Base-by-base conservation (phyloP, 2,888 invertebrate genomes). In the Ligdia adustata region DNA sequence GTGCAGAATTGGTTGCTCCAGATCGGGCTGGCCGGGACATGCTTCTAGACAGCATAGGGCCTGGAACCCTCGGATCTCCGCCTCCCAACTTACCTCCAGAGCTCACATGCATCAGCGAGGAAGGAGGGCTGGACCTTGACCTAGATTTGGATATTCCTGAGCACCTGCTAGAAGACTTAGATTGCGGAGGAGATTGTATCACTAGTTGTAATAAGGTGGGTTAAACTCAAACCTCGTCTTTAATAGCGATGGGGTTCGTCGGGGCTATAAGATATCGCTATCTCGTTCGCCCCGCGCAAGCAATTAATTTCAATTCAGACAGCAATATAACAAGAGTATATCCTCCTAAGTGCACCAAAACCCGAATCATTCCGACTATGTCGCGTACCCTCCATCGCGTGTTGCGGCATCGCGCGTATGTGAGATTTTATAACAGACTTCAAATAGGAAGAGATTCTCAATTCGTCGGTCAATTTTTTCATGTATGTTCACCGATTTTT, bases 51-150 rank as follows among this genome's bases (percentile, higher is more conserved):
- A 83, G 82, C 71, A 81, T 88, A 22, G 82, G 90, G 0, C 84
- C 84, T 0, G 87, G 85, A 54, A 84, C 84, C 52, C 73, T 90
- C 38, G 84, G 91, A 60, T 81, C 87, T 57, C 78, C 91, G 59
- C 76, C 92, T 60, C 72, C 90, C 69, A 84, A 87, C 87, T 62
- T 87, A 76, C 94, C 76, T 47, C 94, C 94, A 1, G 96, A 96
- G 79, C 90, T 96, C 55, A 96, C 96, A 7, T 96, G 96, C 81
- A 96, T 96, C 75, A 95, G 95, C 33, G 96, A 96, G 78, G 96
- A 96, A 72, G 96, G 95, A 14, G 95, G 96, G 37, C 93, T 95
- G 0, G 96, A 96, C 67, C 93, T 96, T 90, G 96, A 96, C 78
- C 90, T 96, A 31, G 95, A 95, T 11, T 69, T 90, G 45, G 89